Evolutionary conservation across 1,140 invertebrate genomes (phyloP).

Genomic region (Patella vulgata): DNA sequence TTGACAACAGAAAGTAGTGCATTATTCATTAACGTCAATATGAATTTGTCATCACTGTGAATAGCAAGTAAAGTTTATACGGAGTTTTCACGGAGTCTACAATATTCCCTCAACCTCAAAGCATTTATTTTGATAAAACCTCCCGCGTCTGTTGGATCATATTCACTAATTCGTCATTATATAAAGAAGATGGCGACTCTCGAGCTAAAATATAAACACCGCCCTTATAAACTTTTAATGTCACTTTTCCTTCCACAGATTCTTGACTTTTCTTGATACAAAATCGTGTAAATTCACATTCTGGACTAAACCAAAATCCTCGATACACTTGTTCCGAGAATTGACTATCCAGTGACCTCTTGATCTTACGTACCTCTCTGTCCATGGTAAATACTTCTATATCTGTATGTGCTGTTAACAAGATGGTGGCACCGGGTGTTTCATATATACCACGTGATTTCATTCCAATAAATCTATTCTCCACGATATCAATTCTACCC

Average conservation of each 20-base stretch:
- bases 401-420: constrained; percentile 79
- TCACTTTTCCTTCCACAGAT: constrained; percentile 77
- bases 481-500: constrained; percentile 86
- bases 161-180: constrained; percentile 83
- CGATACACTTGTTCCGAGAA: constrained; percentile 68
- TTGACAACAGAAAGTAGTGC: too few species aligned
- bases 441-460: constrained; percentile 82
- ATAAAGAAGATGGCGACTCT: constrained; percentile 74
- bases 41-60: too few species aligned
- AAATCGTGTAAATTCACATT: constrained; percentile 76
- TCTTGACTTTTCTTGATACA: constrained; percentile 79
- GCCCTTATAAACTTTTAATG: constrained; percentile 79
- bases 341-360: constrained; percentile 58
- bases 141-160: constrained; percentile 80
- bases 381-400: constrained; percentile 81
- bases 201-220: constrained; percentile 73
- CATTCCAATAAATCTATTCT: constrained; percentile 85
- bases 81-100: too few species aligned
- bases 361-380: constrained; percentile 69
- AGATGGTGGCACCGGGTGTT: constrained; percentile 81
- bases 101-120: too few species aligned
- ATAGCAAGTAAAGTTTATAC: too few species aligned
- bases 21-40: too few species aligned
- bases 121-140: constrained; percentile 87
- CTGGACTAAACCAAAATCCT: constrained; percentile 87